Percentiles rank a stretch among this genome's conserved stretches.
phyloP scores from a whole-genome alignment of 2,888 invertebrate species.

The Theristus sp. region DNA sequence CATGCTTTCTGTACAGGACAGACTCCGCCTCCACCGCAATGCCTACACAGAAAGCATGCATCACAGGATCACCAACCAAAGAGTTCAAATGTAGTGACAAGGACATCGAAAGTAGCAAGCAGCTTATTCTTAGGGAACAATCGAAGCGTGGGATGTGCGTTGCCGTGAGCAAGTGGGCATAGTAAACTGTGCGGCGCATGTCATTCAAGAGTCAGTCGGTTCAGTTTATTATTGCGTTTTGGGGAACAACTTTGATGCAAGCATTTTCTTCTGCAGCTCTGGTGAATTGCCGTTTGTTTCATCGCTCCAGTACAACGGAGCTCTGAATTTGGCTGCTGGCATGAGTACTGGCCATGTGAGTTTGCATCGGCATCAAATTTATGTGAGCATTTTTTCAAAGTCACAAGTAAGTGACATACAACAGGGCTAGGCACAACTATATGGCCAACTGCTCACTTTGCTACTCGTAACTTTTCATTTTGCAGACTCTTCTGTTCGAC shows the following conservation, averaged over 20 bases:
- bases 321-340: constrained; percentile 54
- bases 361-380: too few relatives aligned
- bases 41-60: too few relatives aligned
- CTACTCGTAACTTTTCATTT: not conserved
- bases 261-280: not conserved
- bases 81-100: too few relatives aligned
- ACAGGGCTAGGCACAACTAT: too few relatives aligned
- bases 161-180: constrained; percentile 52
- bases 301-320: constrained; percentile 42
- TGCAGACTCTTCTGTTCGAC: constrained; percentile 58
- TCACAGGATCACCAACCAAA: too few relatives aligned
- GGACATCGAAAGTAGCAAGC: too few relatives aligned
- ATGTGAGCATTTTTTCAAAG: not conserved
- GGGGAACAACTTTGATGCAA: too few relatives aligned
- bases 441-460: too few relatives aligned
- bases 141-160: constrained; percentile 94
- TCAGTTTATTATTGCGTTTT: too few relatives aligned
- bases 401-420: not conserved
- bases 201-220: not conserved
- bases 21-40: too few relatives aligned
- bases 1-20: too few relatives aligned
- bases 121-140: too few relatives aligned
- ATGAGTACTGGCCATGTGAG: constrained; percentile 84
- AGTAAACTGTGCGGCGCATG: constrained; percentile 53
- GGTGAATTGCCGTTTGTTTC: constrained; percentile 43